Evolutionary conservation across 2,888 invertebrate species (phyloP).

Genomic region (Apamea crenata): DNA sequence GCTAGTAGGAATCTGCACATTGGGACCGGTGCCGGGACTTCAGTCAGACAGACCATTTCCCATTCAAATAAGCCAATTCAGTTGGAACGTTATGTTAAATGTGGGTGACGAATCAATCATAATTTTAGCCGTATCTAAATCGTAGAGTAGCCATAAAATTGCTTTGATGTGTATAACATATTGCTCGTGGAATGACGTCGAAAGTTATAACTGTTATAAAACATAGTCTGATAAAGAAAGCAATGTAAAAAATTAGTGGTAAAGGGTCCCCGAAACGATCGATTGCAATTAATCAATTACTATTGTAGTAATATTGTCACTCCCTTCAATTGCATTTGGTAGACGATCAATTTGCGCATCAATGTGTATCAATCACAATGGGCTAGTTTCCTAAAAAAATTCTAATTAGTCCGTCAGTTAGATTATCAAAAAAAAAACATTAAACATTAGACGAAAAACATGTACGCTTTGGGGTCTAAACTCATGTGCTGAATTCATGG

Average conservation of each 20-base stretch:
- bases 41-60: neutral
- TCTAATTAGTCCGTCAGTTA: no score
- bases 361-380: no score
- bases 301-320: no score
- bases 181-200: neutral
- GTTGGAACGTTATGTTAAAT: conserved; percentile 18
- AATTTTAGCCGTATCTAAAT: conserved; percentile 7
- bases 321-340: no score
- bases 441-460: no score
- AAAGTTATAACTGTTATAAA: neutral
- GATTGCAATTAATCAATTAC: no score
- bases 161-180: conserved; percentile 1
- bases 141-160: conserved; percentile 11
- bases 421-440: no score
- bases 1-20: neutral
- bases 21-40: neutral
- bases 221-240: neutral
- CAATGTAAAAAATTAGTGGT: neutral
- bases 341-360: no score
- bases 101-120: conserved; percentile 30
- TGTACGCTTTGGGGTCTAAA: no score
- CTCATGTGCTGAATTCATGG: no score
- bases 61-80: conserved; percentile 26
- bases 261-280: no score
- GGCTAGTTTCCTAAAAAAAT: no score